A percentile compares a stretch with the other conserved stretches of the same genome.
phyloP scores from a whole-genome alignment of 1,140 invertebrate genomes.

The Periplaneta americana region DNA sequence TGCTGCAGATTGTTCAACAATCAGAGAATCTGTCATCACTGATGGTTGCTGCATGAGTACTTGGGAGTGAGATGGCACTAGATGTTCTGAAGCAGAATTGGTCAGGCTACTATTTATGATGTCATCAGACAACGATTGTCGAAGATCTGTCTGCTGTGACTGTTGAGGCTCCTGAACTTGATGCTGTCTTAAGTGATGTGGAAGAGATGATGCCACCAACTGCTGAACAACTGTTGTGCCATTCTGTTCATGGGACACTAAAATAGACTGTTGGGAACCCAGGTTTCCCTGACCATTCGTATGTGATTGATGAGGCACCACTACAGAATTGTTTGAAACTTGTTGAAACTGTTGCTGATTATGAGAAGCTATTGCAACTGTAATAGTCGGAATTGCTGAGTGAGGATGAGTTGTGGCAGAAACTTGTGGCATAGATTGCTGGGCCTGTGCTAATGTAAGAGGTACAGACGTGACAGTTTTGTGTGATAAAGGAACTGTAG shows the following conservation, averaged over 20 bases:
- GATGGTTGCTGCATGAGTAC: neutral
- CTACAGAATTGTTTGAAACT: neutral
- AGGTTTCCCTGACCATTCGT: neutral
- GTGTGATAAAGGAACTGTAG: neutral
- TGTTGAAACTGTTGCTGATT: slow-evolving; percentile 5
- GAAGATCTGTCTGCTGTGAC: no score
- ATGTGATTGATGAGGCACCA: neutral
- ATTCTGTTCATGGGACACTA: neutral
- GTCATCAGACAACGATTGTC: neutral
- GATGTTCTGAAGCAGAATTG: neutral
- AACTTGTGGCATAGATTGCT: neutral
- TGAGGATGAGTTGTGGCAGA: neutral
- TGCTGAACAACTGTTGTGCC: neutral
- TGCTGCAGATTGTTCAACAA: neutral
- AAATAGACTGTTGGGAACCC: neutral
- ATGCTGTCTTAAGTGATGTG: neutral
- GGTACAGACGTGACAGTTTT: neutral
- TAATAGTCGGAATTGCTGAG: neutral
- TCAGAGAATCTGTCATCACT: neutral
- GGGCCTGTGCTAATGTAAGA: neutral
- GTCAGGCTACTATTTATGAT: neutral
- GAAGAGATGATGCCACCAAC: neutral
- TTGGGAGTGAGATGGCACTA: no score
- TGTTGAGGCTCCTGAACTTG: neutral
- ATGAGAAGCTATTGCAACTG: slow-evolving; percentile 2